These are phyloP conservation scores for Lathronympha strigana DNA, from an alignment of 2,888 invertebrate species.

Conservation along the genomic window DNA sequence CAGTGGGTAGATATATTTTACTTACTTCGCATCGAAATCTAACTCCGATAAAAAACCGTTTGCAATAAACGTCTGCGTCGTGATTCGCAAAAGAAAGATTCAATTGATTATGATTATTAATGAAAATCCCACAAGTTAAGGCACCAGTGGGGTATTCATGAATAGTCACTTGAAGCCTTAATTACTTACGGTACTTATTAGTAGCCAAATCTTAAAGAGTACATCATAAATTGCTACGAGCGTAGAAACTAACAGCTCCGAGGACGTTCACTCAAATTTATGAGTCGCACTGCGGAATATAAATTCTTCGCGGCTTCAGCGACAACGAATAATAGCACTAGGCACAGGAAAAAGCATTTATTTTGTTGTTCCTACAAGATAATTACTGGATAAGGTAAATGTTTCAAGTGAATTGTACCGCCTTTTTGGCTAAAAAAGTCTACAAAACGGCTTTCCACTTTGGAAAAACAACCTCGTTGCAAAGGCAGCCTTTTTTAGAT, in stretches of 20 bases:
- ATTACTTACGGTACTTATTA: constrained; percentile 53
- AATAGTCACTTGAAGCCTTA: neutral
- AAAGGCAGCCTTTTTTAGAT: neutral
- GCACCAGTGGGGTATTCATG: neutral
- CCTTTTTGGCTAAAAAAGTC: neutral
- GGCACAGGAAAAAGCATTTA: constrained; percentile 47
- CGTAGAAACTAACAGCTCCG: constrained; percentile 68
- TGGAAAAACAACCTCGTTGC: neutral
- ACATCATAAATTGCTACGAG: constrained; percentile 70
- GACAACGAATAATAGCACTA: constrained; percentile 66
- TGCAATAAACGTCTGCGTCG: too few species aligned
- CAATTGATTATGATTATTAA: too few species aligned
- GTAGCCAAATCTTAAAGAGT: constrained; percentile 70
- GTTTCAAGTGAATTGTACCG: constrained; percentile 23
- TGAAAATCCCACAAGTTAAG: too few species aligned
- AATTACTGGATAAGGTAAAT: constrained; percentile 39
- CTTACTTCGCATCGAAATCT: too few species aligned
- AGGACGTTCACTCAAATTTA: constrained; percentile 79
- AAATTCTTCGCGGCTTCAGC: constrained; percentile 73
- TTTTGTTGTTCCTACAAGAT: constrained; percentile 43
- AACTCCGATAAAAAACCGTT: too few species aligned
- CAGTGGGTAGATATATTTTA: too few species aligned
- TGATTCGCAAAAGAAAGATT: too few species aligned
- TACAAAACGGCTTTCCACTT: too few species aligned
- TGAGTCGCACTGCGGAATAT: constrained; percentile 82